Base-by-base conservation (phyloP, 2,888 invertebrate species). In the Drosophila picticornis region DNA sequence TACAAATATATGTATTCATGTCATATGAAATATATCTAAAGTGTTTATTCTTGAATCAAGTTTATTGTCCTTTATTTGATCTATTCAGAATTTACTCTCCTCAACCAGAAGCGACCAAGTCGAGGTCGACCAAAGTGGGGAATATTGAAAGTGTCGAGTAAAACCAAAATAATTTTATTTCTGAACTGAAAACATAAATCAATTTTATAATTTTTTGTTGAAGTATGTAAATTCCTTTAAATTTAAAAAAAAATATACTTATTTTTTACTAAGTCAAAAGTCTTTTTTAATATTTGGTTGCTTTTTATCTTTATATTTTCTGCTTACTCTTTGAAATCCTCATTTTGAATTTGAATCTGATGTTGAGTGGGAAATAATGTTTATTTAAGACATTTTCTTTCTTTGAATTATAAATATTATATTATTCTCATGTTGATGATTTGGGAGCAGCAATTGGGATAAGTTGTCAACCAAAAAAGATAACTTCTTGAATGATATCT, bases 181-280 rank as follows among this genome's bases (percentile, higher is more conserved):
- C n/a, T 11, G 10, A n/a, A n/a, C 40, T 4, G 4, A 40, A 40
- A 10, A n/a, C n/a, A 4, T 19, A 4, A n/a, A 40, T 40, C 2
- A 4, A 10, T n/a, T 1, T 40, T n/a, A 4, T n/a, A 1, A 10
- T 40, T n/a, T 40, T 4, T 36, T 2, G 1, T 0, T 36, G 0
- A 32, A 32, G 11, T 4, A 32, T 11, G 5, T 34, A 34, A 16
- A 13, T 5, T 16, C 2, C 34, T 16, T 34, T 34, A 40, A 11
- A 40, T 40, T n/a, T 5, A n/a, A 5, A 4, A n/a, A 5, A 4
- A 11, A 11, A n/a, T 43, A n/a, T n/a, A n/a, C 2, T 11, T n/a
- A 43, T 3, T n/a, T 43, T n/a, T 5, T n/a, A 2, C 11, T 1
- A n/a, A 11, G 43, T 43, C 22, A 22, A 22, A 22, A 43, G 22